A percentile compares a stretch with the other conserved stretches of the same genome.
These are phyloP conservation scores for Oreochromis tanganicae DNA, from an alignment of 2,113 vertebrate genomes.

Conservation along the genomic window DNA sequence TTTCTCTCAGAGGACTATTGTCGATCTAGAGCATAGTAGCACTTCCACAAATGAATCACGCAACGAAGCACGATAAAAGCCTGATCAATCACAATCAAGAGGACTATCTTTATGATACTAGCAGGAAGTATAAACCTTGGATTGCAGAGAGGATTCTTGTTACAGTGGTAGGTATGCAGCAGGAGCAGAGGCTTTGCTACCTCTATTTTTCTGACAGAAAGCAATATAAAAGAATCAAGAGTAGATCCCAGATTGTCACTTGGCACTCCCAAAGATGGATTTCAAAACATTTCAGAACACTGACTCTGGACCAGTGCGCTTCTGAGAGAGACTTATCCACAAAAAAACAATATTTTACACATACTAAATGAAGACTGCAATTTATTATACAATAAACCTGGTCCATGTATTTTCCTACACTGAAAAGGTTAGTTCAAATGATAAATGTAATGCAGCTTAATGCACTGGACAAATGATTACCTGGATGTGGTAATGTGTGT, in stretches of 20 bases:
- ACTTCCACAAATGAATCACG: not conserved
- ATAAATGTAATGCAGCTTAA: constrained; percentile 5
- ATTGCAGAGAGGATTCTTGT: constrained; percentile 2
- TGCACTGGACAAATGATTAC: not conserved
- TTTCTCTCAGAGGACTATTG: not conserved
- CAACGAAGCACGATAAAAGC: constrained; percentile 1
- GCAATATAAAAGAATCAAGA: not conserved
- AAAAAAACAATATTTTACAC: not conserved
- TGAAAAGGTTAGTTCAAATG: constrained; percentile 2
- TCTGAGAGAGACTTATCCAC: not conserved
- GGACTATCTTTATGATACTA: constrained; percentile 1
- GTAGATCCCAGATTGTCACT: not conserved
- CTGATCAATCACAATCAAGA: constrained; percentile 56
- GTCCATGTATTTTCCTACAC: not conserved
- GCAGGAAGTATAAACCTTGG: constrained; percentile 37
- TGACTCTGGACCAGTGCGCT: not conserved
- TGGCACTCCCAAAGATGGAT: not conserved
- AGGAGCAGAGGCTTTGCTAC: not conserved
- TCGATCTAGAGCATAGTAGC: not conserved
- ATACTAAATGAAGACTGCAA: not conserved
- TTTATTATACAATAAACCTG: not conserved
- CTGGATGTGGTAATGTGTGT: constrained; percentile 10
- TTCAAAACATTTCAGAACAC: not conserved
- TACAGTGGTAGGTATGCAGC: constrained; percentile 5
- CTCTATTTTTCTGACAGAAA: constrained; percentile 42